Conservation (phyloP, 2,888 invertebrate species). For the Euphydryas editha region DNA sequence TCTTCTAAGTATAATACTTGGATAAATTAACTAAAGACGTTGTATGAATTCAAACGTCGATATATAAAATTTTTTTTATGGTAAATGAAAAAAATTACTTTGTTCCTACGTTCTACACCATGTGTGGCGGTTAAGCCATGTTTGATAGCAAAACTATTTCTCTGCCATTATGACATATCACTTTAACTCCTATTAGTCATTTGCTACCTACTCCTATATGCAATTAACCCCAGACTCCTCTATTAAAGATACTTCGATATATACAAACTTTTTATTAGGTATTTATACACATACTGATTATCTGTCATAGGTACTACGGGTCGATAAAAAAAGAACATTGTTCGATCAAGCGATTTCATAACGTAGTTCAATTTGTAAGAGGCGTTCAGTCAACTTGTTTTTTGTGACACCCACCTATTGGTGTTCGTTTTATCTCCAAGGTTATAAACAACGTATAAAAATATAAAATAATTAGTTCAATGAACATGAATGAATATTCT, state of each 20-base stretch:
- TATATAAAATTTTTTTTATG: too few species aligned
- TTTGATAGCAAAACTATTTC: too few species aligned
- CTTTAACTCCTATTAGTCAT: too few species aligned
- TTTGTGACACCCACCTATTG: conserved; percentile 28
- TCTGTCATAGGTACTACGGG: neutral
- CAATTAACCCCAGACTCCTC: too few species aligned
- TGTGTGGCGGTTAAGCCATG: too few species aligned
- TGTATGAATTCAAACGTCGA: too few species aligned
- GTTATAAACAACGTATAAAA: conserved; percentile 9
- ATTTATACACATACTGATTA: neutral
- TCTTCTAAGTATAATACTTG: too few species aligned
- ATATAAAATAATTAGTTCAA: conserved; percentile 4
- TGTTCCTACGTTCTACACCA: too few species aligned
- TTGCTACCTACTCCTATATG: too few species aligned
- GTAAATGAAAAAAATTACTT: too few species aligned
- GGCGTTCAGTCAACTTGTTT: conserved; percentile 23
- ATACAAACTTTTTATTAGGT: neutral
- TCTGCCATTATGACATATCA: too few species aligned
- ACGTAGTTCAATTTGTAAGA: conserved; percentile 6
- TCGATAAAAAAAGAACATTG: neutral
- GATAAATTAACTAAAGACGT: too few species aligned
- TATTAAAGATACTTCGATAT: neutral
- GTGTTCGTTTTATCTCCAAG: conserved; percentile 24
- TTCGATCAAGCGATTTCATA: conserved; percentile 2
- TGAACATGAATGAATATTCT: conserved; percentile 5